Conservation (phyloP, 1,140 invertebrate genomes). For the Macrotrachela quadricornifera region DNA sequence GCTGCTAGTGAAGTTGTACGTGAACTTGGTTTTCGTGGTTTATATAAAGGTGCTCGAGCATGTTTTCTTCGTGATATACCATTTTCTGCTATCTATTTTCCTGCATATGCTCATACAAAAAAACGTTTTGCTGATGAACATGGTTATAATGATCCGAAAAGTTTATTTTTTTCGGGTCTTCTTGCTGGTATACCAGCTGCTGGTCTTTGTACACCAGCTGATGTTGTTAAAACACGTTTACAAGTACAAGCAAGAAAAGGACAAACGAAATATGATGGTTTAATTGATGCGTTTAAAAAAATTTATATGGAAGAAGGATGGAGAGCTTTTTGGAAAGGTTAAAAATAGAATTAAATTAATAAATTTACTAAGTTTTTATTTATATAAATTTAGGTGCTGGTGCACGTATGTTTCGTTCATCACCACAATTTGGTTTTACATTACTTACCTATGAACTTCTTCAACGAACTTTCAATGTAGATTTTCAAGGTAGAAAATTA, state of each 20-base stretch:
- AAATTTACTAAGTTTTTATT: background rate
- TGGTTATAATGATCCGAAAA: constrained; percentile 74
- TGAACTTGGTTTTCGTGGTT: constrained; percentile 71
- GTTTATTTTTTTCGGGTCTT: constrained; percentile 65
- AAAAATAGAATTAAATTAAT: background rate
- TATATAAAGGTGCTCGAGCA: constrained; percentile 76
- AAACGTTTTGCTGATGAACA: constrained; percentile 52
- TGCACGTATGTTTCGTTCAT: constrained; percentile 79
- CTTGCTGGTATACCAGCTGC: constrained; percentile 64
- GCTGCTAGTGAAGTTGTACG: constrained; percentile 81
- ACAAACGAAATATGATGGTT: constrained; percentile 81
- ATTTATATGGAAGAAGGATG: constrained; percentile 75
- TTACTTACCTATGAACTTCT: constrained; percentile 86
- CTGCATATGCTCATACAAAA: constrained; percentile 79
- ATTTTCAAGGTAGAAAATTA: constrained; percentile 96
- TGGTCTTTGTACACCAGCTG: constrained; percentile 87
- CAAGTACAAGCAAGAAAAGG: constrained; percentile 81
- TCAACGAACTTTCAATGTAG: constrained; percentile 81
- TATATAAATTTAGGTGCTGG: constrained; percentile 16
- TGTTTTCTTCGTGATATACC: constrained; percentile 81
- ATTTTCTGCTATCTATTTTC: constrained; percentile 97
- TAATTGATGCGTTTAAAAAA: constrained; percentile 73
- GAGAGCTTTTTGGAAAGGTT: constrained; percentile 91
- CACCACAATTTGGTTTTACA: constrained; percentile 95
- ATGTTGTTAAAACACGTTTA: constrained; percentile 93